Conservation (phyloP, 1,140 invertebrate species). For the Steinernema feltiae region DNA sequence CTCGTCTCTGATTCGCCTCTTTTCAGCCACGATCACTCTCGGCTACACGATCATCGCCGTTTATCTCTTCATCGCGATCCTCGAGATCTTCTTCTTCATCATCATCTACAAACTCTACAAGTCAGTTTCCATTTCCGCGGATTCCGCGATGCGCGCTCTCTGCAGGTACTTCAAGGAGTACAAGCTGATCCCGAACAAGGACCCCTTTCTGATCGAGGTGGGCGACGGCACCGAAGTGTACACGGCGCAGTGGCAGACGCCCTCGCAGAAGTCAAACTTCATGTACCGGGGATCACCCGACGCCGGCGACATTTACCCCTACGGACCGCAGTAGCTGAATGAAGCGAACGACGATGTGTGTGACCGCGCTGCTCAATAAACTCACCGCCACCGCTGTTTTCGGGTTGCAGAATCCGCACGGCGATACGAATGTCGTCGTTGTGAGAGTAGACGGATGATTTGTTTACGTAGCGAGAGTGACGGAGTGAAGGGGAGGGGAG, state of each 20-base stretch:
- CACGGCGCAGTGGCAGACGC: slow-evolving; percentile 14
- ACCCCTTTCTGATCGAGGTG: slow-evolving; percentile 16
- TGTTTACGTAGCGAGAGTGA: too few species aligned
- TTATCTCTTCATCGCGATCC: slow-evolving; percentile 50
- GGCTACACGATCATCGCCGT: slow-evolving; percentile 55
- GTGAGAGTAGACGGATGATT: background rate
- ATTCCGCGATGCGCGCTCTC: background rate
- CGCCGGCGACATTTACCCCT: slow-evolving; percentile 47
- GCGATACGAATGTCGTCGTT: background rate
- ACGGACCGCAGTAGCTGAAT: slow-evolving; percentile 32
- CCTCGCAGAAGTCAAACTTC: slow-evolving; percentile 6
- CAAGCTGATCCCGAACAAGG: slow-evolving; percentile 30
- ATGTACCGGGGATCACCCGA: slow-evolving; percentile 49
- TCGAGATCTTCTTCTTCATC: slow-evolving; percentile 56
- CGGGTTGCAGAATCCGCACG: background rate
- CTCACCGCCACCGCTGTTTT: background rate
- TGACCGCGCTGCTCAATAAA: slow-evolving; percentile 3
- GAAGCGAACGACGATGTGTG: background rate
- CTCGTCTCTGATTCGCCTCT: background rate
- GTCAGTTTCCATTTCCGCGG: slow-evolving; percentile 30
- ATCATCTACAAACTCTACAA: slow-evolving; percentile 56
- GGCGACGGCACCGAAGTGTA: slow-evolving; percentile 8
- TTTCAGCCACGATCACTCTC: slow-evolving; percentile 50
- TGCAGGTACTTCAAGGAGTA: slow-evolving; percentile 35
- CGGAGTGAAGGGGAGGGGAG: too few species aligned